Percentiles rank a stretch among this genome's conserved stretches.
These are phyloP conservation scores for Tubulanus polymorphus DNA, from an alignment of 2,888 invertebrate species.

Conservation along the genomic window DNA sequence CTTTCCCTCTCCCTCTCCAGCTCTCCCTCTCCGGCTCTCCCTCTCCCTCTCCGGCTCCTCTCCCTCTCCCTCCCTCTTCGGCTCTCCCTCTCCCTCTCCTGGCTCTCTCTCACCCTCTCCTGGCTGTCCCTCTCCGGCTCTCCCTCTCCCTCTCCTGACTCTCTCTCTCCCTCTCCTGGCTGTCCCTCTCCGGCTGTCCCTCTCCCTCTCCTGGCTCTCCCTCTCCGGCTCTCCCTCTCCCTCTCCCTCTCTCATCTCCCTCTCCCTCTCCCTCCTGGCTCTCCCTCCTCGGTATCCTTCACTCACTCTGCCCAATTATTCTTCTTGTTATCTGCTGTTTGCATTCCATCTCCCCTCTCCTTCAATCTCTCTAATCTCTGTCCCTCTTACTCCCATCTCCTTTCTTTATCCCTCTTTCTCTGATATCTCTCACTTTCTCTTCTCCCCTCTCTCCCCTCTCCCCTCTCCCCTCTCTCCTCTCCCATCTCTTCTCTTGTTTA, in stretches of 20 bases:
- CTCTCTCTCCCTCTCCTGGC: not conserved
- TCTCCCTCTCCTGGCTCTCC: not conserved
- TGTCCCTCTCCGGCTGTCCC: not conserved
- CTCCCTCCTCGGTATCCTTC: conserved; percentile 1
- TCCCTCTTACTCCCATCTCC: not conserved
- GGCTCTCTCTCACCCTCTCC: too few relatives aligned
- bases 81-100: conserved; percentile 2
- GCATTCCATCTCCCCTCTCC: not conserved
- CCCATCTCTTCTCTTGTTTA: too few relatives aligned
- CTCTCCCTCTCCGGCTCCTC: not conserved
- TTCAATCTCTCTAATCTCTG: not conserved
- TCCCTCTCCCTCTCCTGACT: too few relatives aligned
- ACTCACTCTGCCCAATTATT: not conserved
- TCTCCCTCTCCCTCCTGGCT: too few relatives aligned
- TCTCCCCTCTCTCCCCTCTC: not conserved
- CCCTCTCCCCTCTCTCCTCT: not conserved
- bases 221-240: too few relatives aligned
- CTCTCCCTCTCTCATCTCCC: too few relatives aligned
- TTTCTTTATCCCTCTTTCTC: not conserved
- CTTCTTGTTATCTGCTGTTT: not conserved
- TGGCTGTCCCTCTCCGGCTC: too few relatives aligned
- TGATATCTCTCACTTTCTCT: not conserved
- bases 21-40: not conserved
- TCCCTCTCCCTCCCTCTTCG: not conserved
- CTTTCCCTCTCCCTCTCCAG: conserved; percentile 2